Conservation (phyloP, 2,888 invertebrate genomes). For the Elaeidobius kamerunicus region DNA sequence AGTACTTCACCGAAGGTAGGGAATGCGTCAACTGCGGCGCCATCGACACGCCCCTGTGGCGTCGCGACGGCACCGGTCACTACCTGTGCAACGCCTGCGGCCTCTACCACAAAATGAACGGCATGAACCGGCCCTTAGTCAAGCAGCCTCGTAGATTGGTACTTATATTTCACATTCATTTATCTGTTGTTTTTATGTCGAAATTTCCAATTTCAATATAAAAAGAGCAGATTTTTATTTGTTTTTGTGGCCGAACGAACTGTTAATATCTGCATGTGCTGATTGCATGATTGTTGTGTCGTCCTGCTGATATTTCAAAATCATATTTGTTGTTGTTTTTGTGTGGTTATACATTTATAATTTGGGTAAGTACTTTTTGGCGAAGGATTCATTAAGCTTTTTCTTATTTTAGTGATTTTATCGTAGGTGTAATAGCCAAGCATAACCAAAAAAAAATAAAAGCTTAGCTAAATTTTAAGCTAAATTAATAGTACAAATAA, state of each 20-base stretch:
- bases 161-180: conserved; percentile 40
- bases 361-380: conserved; percentile 12
- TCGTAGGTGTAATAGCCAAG: too few relatives aligned
- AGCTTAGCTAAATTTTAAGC: too few relatives aligned
- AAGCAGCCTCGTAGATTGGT: conserved; percentile 91
- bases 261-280: conserved; percentile 18
- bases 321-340: too few relatives aligned
- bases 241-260: conserved; percentile 35
- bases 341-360: conserved; percentile 4
- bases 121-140: conserved; percentile 87
- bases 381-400: too few relatives aligned
- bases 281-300: conserved; percentile 18
- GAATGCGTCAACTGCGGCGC: conserved; percentile 99
- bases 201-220: conserved; percentile 4
- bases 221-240: conserved; percentile 1
- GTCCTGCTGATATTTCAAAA: too few relatives aligned
- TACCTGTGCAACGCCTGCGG: conserved; percentile 99
- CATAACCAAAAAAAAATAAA: too few relatives aligned
- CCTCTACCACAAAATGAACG: conserved; percentile 96
- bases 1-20: conserved; percentile 73
- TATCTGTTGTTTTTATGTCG: conserved; percentile 13
- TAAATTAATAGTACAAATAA: too few relatives aligned
- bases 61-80: conserved; percentile 97
- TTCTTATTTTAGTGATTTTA: too few relatives aligned
- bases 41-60: conserved; percentile 94